Percentiles rank a stretch among this genome's conserved stretches.
These are phyloP conservation scores for Lasioglossum lativentre DNA, from an alignment of 2,888 invertebrate genomes.

Conservation along the genomic window DNA sequence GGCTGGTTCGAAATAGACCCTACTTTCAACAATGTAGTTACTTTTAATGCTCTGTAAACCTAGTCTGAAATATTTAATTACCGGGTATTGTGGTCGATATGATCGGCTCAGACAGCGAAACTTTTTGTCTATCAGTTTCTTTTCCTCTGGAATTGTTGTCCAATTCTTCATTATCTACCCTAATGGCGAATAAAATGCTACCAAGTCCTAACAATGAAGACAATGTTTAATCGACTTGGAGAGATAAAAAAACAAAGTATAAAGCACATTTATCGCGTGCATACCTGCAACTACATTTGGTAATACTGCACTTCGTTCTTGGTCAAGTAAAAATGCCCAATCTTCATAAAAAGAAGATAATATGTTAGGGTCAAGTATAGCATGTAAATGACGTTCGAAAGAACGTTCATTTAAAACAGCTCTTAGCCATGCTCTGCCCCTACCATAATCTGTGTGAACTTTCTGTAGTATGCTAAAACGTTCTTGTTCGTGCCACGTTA, in stretches of 20 bases:
- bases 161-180: slow-evolving; percentile 94
- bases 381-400: slow-evolving; percentile 88
- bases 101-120: slow-evolving; percentile 87
- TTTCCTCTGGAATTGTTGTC: slow-evolving; percentile 87
- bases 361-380: slow-evolving; percentile 74
- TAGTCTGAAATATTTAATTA: slow-evolving; percentile 47
- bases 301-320: slow-evolving; percentile 91
- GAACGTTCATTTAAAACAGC: slow-evolving; percentile 96
- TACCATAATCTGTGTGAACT: slow-evolving; percentile 91
- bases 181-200: slow-evolving; percentile 96
- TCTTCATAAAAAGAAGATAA: slow-evolving; percentile 89
- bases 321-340: slow-evolving; percentile 93
- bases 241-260: not conserved
- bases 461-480: slow-evolving; percentile 90
- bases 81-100: slow-evolving; percentile 89
- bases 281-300: slow-evolving; percentile 95
- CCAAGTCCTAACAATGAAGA: slow-evolving; percentile 88
- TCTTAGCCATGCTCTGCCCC: slow-evolving; percentile 95
- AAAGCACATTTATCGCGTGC: slow-evolving; percentile 46
- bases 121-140: slow-evolving; percentile 84
- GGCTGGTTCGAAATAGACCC: slow-evolving; percentile 76
- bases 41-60: no score
- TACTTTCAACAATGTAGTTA: slow-evolving; percentile 36
- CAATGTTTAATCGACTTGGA: slow-evolving; percentile 16
- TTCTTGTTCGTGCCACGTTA: slow-evolving; percentile 95